Percentiles rank a stretch among this genome's conserved stretches.
phyloP scores from a whole-genome alignment of 2,797 vertebrate species.

The Arnoldichthys spilopterus region DNA sequence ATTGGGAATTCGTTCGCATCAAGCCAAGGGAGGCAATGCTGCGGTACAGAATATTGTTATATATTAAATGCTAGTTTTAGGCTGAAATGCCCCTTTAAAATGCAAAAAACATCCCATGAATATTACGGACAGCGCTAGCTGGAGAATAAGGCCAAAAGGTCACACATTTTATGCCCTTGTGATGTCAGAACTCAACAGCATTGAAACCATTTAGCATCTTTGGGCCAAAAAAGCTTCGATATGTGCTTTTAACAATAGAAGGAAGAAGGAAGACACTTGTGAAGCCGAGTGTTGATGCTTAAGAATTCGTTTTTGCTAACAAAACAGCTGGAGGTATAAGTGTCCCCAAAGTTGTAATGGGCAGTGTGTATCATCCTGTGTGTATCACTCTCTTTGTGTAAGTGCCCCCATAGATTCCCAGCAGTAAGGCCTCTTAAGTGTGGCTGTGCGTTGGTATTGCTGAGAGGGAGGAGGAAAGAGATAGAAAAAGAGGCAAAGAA shows the following conservation, averaged over 20 bases:
- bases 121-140: neutral
- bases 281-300: no score
- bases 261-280: neutral
- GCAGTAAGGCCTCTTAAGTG: conserved; percentile 53
- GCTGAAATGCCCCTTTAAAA: neutral
- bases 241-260: neutral
- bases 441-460: conserved; percentile 54
- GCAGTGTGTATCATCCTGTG: conserved; percentile 28
- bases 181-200: no score
- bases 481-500: neutral
- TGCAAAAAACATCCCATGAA: no score
- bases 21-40: no score
- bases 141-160: neutral
- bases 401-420: conserved; percentile 30
- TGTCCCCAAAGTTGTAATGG: neutral
- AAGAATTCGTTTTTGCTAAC: no score
- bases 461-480: conserved; percentile 26
- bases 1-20: no score
- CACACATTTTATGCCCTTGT: neutral
- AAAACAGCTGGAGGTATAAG: neutral
- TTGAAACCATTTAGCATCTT: neutral
- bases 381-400: conserved; percentile 32
- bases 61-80: neutral
- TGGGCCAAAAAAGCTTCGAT: neutral
- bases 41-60: no score